These are phyloP conservation scores for Mus spretus DNA, from an alignment of 2,797 vertebrate genomes.

Conservation along the genomic window DNA sequence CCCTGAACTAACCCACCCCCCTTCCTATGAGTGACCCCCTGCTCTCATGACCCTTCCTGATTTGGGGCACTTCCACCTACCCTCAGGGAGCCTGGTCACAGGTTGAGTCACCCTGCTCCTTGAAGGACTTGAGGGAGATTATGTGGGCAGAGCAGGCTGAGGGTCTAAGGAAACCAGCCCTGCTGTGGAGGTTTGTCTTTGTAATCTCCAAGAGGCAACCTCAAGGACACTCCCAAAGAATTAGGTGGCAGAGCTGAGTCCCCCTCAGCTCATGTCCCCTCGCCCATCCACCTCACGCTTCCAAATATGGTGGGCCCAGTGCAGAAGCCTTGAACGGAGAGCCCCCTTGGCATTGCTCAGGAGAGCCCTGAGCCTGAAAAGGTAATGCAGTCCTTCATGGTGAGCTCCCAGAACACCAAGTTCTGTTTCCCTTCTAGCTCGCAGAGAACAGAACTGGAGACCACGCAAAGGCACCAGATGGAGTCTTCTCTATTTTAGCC, in stretches of 20 bases:
- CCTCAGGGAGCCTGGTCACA: neutral
- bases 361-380: neutral
- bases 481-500: slow-evolving; percentile 80
- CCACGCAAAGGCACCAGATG: slow-evolving; percentile 83
- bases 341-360: neutral
- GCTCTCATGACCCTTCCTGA: neutral
- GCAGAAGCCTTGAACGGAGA: neutral
- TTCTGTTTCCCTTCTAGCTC: slow-evolving; percentile 68
- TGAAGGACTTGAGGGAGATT: neutral
- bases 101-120: neutral
- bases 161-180: neutral
- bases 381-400: slow-evolving; percentile 8
- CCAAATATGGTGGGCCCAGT: neutral
- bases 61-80: neutral
- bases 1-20: neutral
- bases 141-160: neutral
- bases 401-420: slow-evolving; percentile 58
- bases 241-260: neutral
- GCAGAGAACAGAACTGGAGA: slow-evolving; percentile 68
- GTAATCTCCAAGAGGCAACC: neutral
- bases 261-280: neutral
- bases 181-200: neutral
- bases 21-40: no score
- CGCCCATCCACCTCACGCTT: neutral
- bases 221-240: neutral